Percentiles rank a stretch among this genome's conserved stretches.
Conservation (phyloP, 2,888 invertebrate species). For the Blastobasis adustella region DNA sequence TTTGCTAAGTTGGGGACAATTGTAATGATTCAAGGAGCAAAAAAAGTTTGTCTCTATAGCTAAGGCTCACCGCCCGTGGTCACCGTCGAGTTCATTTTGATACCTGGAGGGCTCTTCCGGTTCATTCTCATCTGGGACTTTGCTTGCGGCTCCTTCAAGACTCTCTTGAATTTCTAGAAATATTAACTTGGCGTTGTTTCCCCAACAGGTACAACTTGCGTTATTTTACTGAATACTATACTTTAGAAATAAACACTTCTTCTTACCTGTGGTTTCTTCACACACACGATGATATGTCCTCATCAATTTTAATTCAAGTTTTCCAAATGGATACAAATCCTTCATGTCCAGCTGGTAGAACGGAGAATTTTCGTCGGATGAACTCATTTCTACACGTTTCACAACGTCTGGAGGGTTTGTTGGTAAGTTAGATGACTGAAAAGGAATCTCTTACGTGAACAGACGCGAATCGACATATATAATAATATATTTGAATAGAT, state of each 20-base stretch:
- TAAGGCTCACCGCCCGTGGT: slow-evolving; percentile 50
- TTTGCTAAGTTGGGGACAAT: too few relatives aligned
- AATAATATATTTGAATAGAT: too few relatives aligned
- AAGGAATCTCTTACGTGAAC: slow-evolving; percentile 9
- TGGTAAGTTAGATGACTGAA: slow-evolving; percentile 50
- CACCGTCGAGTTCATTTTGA: slow-evolving; percentile 53
- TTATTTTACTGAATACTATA: too few relatives aligned
- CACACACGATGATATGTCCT: slow-evolving; percentile 52
- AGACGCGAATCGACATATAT: background rate
- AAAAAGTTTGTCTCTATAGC: too few relatives aligned
- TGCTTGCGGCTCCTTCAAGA: slow-evolving; percentile 20
- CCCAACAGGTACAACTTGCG: slow-evolving; percentile 6
- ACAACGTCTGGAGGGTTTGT: slow-evolving; percentile 57
- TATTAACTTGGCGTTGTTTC: slow-evolving; percentile 14
- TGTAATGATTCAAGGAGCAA: too few relatives aligned
- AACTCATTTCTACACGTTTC: slow-evolving; percentile 51
- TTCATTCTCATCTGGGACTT: slow-evolving; percentile 24
- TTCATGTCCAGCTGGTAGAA: slow-evolving; percentile 57
- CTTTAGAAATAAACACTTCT: background rate
- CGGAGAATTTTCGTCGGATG: slow-evolving; percentile 57
- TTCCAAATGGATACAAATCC: slow-evolving; percentile 58
- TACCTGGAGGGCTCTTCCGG: slow-evolving; percentile 63
- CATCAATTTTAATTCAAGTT: slow-evolving; percentile 45
- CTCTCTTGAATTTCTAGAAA: background rate
- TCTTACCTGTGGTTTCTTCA: slow-evolving; percentile 35